Evolutionary conservation across 2,888 invertebrate genomes (phyloP).

Genomic region (Mallateleia sp.): DNA sequence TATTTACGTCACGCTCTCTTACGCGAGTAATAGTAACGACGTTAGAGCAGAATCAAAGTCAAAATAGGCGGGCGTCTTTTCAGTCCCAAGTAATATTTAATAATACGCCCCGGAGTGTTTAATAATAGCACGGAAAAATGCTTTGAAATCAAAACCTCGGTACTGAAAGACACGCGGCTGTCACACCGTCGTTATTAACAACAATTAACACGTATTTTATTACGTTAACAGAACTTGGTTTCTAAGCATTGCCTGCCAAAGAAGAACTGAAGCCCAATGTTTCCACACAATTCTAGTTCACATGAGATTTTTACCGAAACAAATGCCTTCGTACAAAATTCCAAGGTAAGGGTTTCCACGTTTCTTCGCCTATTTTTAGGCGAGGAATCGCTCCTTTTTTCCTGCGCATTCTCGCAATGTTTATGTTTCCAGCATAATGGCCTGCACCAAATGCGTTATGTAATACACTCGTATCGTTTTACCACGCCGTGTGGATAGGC

Average conservation of each 20-base stretch:
- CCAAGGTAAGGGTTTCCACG: slow-evolving; percentile 87
- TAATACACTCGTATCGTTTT: slow-evolving; percentile 52
- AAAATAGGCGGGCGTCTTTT: neutral
- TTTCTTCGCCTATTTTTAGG: slow-evolving; percentile 10
- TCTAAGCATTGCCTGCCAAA: slow-evolving; percentile 91
- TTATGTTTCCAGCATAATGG: slow-evolving; percentile 42
- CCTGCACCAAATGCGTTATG: slow-evolving; percentile 45
- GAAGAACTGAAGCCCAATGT: slow-evolving; percentile 91
- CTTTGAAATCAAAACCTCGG: slow-evolving; percentile 47
- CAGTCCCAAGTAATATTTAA: neutral
- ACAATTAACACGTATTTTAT: slow-evolving; percentile 70
- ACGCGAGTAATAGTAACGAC: neutral
- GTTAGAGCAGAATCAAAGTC: neutral
- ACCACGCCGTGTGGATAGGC: slow-evolving; percentile 19
- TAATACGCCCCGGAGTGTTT: neutral
- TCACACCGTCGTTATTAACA: slow-evolving; percentile 60
- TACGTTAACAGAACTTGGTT: slow-evolving; percentile 88
- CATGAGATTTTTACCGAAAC: slow-evolving; percentile 90
- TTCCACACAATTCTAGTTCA: slow-evolving; percentile 91
- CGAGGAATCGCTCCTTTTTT: slow-evolving; percentile 6
- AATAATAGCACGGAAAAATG: slow-evolving; percentile 47
- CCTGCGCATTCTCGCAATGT: slow-evolving; percentile 3
- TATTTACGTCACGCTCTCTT: neutral
- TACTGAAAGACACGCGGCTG: slow-evolving; percentile 13
- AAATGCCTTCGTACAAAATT: slow-evolving; percentile 91